Evolutionary conservation across 1,140 invertebrate species (phyloP).

Genomic region (Notospermus geniculatus): DNA sequence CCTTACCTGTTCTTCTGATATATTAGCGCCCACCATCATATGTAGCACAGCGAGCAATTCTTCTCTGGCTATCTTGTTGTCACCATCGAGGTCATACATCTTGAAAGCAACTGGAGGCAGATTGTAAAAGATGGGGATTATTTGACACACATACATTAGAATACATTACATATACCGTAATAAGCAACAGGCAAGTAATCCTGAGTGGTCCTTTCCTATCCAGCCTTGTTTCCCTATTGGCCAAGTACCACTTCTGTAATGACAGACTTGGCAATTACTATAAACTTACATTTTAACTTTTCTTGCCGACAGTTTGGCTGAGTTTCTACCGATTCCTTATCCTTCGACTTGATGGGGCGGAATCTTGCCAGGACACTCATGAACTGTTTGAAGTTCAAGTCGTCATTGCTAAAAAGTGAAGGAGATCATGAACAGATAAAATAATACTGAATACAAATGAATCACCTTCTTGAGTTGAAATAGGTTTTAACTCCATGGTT

Average conservation of each 20-base stretch:
- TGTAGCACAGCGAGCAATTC: conserved; percentile 94
- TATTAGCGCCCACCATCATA: conserved; percentile 99
- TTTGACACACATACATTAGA: no score
- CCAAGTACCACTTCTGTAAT: no score
- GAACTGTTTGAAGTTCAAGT: conserved; percentile 97
- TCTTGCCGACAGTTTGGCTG: conserved; percentile 91
- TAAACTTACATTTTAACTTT: conserved; percentile 87
- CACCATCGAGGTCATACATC: conserved; percentile 98
- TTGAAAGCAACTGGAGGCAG: conserved; percentile 98
- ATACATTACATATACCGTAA: no score
- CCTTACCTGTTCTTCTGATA: conserved; percentile 71
- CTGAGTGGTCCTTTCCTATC: no score
- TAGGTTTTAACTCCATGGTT: no score
- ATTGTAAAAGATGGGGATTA: no score
- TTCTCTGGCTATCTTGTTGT: conserved; percentile 94
- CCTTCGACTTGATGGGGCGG: conserved; percentile 81
- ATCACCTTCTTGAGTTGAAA: no score
- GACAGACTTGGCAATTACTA: no score
- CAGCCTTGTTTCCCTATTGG: no score
- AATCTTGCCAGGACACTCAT: conserved; percentile 95
- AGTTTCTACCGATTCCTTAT: conserved; percentile 76
- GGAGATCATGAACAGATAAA: conserved; percentile 1
- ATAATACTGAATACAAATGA: no score
- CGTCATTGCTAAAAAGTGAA: conserved; percentile 62
- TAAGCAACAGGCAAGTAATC: no score